Evolutionary conservation across 2,888 invertebrate species (phyloP).

Genomic region (Sialis lutaria): DNA sequence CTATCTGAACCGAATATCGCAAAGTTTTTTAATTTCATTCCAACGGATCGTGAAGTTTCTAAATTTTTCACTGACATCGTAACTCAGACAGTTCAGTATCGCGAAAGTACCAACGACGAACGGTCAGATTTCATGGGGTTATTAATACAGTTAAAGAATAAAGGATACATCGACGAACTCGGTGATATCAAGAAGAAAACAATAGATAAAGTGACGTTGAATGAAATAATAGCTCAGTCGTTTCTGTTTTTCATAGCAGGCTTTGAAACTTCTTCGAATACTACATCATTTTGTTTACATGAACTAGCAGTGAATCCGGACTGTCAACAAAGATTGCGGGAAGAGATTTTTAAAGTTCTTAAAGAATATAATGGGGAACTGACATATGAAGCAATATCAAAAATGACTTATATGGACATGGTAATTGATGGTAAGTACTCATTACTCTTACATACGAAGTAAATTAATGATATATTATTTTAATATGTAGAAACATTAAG

Average conservation of each 20-base stretch:
- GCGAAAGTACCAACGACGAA: not conserved
- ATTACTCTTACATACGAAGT: not conserved
- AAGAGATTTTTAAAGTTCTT: constrained; percentile 13
- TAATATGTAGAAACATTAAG: not conserved
- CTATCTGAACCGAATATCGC: not conserved
- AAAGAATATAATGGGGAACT: constrained; percentile 9
- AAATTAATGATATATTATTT: not conserved
- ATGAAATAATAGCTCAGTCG: constrained; percentile 8
- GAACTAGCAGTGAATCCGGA: constrained; percentile 13
- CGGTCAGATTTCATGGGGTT: not conserved
- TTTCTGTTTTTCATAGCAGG: constrained; percentile 11
- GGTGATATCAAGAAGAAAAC: not conserved
- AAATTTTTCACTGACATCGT: not conserved
- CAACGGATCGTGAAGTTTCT: not conserved
- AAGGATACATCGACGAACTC: not conserved
- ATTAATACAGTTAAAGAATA: not conserved
- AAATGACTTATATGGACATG: constrained; percentile 15
- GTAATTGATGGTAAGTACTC: constrained; percentile 4
- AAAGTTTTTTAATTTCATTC: not conserved
- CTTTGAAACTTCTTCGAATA: constrained; percentile 15
- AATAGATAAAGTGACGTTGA: not conserved
- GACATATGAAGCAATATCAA: constrained; percentile 12
- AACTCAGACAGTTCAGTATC: not conserved
- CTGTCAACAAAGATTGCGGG: constrained; percentile 12
- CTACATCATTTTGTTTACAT: constrained; percentile 13